Base-by-base conservation (phyloP, 1,140 invertebrate genomes). In the Drosophila kurseongensis region DNA sequence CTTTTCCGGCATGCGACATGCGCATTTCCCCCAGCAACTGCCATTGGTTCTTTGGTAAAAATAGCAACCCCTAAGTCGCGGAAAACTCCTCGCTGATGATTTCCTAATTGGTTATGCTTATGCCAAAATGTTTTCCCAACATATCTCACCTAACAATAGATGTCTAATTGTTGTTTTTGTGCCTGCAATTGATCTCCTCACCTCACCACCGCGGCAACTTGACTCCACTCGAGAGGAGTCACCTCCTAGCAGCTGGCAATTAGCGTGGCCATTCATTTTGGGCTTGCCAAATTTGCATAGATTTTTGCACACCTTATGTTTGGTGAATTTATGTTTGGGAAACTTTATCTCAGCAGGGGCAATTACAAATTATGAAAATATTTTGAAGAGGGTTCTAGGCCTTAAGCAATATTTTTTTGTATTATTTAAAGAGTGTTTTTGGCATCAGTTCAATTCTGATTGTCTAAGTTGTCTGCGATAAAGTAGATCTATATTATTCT, bases 71-170 rank as follows among this genome's bases (percentile, higher is more conserved):
- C 69, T 65, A 68, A 69, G 27, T 16, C 14, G 7, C 13, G 3
- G 29, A 16, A 48, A 55, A 51, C n/a, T 42, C 41, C 50, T 48
- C 42, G 40, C 41, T 75, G 42, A 47, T 62, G 50, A 41, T 66
- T 68, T 56, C 61, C 67, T 61, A 90, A 89, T 89, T 89, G 84
- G 84, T 80, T 69, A 84, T 65, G 62, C 41, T 65, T 63, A 41
- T 27, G 54, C 35, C 50, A 42, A 75, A 65, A 67, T 65, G 32
- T 72, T 73, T 71, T 47, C 41, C 61, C 41, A 67, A 67, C 51
- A 83, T 35, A 56, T 65, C 55, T 35, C 35, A 36, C 41, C 41
- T 58, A 57, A 88, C 68, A 88, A 89, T 84, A 80, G 66, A 23
- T 47, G 45, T 55, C 73, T 71, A 89, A 72, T 88, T 88, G 68